These are phyloP conservation scores for Petromus typicus DNA, from an alignment of 2,113 vertebrate genomes.

Conservation along the genomic window DNA sequence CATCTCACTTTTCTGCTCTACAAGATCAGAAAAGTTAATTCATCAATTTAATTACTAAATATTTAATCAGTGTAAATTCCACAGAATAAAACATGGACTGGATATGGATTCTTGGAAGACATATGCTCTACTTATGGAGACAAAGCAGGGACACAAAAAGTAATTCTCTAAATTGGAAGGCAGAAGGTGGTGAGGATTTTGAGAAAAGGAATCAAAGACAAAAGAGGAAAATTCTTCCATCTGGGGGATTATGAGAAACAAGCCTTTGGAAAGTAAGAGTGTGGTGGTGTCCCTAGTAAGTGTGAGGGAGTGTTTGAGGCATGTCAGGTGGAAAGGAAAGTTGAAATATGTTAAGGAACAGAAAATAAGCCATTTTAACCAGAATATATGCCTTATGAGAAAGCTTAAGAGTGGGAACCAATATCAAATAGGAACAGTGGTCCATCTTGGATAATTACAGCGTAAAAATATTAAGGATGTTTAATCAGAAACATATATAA, in stretches of 20 bases:
- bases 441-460: not conserved
- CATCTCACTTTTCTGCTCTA: not conserved
- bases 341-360: not conserved
- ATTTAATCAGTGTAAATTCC: not conserved
- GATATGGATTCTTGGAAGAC: not conserved
- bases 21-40: not conserved
- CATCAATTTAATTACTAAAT: not conserved
- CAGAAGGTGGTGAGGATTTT: not conserved
- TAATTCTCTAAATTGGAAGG: not conserved
- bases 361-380: not conserved
- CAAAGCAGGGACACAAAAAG: not conserved
- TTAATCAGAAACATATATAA: not conserved
- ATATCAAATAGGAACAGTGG: not conserved
- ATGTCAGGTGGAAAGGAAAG: not conserved
- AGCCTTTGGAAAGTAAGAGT: too few species aligned
- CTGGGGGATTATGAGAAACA: not conserved
- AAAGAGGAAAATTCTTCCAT: not conserved
- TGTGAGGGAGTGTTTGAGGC: not conserved
- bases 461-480: not conserved
- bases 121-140: not conserved
- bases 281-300: rapidly evolving
- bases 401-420: not conserved
- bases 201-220: not conserved
- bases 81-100: not conserved
- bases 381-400: not conserved